Evolutionary conservation across 2,888 invertebrate genomes (phyloP), one percentile per base, ranked within the genome.

Genomic region (Hyppa rectilinea): DNA sequence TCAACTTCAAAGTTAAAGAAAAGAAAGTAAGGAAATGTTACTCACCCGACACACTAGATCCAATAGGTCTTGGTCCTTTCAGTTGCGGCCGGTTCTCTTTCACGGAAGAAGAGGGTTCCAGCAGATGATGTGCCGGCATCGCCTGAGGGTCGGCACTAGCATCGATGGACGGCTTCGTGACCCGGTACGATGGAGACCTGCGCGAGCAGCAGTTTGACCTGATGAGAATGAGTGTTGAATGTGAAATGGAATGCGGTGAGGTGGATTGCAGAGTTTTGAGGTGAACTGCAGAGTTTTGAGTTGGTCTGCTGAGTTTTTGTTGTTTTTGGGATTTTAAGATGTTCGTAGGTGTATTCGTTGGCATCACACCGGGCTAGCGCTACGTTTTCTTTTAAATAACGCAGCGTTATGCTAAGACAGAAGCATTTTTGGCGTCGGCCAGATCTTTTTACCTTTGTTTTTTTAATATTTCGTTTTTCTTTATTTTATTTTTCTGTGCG

Each of bases 181-280:
- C 95, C 85, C 97, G 97, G 90, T 97, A 97, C 78, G 97, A 97
- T 53, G 97, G 97, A 52, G 97, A 97, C 93, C 97, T 97, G 94
- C 88, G 91, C 87, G 92, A 89, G 89, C 94, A 94, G 89, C 94
- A 94, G 86, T 92, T 92, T 67, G 92, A 92, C 92, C 94, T 94
- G 90, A 79, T 86, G 81, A 85, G 71, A 82, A 80, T 80, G 69
- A 59, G 60, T 62, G 58, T 6, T 77, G 52, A 71, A 45, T 31
- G 62, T 81, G 80, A 71, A 58, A 64, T 81, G 83, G 68, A 31
- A 60, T 84, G 82, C 17, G 40, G 55, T n/a, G 59, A 36, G 47
- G 34, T 31, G 60, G 26, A 23, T 47, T 68, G 68, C 17, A 36
- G 17, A 66, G 23, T 49, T 36, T 38, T 2, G 34, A 20, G 45